A percentile compares a stretch with the other conserved stretches of the same genome.
These are phyloP conservation scores for Acronicta psi DNA, from an alignment of 2,888 invertebrate genomes.

Conservation along the genomic window DNA sequence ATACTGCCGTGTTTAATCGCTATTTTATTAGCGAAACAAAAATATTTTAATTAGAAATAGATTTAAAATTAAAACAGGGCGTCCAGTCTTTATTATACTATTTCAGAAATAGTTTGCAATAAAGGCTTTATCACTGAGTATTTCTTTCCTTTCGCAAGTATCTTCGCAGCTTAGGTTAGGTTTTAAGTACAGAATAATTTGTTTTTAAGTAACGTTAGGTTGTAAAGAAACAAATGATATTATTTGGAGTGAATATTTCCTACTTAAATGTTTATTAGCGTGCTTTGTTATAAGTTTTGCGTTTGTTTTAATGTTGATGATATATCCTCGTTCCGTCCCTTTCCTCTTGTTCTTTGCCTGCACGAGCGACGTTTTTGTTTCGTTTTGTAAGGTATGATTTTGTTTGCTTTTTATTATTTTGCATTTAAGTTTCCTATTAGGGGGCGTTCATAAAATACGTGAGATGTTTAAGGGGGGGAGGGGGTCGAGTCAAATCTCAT, in stretches of 20 bases:
- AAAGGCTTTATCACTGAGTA: conserved; percentile 72
- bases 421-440: conserved; percentile 31
- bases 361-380: conserved; percentile 81
- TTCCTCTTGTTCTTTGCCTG: conserved; percentile 69
- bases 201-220: conserved; percentile 73
- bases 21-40: conserved; percentile 18
- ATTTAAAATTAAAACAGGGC: conserved; percentile 54
- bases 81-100: conserved; percentile 81
- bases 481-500: too few relatives aligned
- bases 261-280: conserved; percentile 73
- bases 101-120: conserved; percentile 82
- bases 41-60: conserved; percentile 16
- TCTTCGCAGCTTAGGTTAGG: conserved; percentile 71
- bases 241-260: conserved; percentile 68
- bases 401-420: conserved; percentile 59
- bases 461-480: too few relatives aligned
- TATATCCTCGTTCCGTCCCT: conserved; percentile 78
- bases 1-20: conserved; percentile 24
- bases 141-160: conserved; percentile 63
- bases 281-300: conserved; percentile 67
- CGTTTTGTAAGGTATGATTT: conserved; percentile 81
- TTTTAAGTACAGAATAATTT: conserved; percentile 79
- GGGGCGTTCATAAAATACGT: too few relatives aligned
- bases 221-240: conserved; percentile 78
- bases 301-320: conserved; percentile 62